These are phyloP conservation scores for Isurus oxyrinchus DNA, from an alignment of 2,113 vertebrate genomes.

Conservation along the genomic window DNA sequence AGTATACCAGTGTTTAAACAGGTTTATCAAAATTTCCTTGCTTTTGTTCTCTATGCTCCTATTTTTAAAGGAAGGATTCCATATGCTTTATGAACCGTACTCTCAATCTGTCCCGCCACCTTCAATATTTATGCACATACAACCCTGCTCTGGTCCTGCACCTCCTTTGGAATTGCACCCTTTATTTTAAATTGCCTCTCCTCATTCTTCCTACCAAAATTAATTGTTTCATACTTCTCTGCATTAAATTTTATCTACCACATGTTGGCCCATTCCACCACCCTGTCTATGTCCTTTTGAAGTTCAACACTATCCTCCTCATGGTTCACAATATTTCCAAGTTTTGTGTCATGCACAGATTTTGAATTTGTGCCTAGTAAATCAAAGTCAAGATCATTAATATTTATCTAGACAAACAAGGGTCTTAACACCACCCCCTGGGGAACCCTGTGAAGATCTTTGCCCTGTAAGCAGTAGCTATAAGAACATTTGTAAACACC, in stretches of 20 bases:
- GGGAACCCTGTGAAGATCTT: too few species aligned
- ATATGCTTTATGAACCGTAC: background rate
- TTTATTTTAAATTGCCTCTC: too few species aligned
- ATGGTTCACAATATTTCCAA: background rate
- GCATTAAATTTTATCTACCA: background rate
- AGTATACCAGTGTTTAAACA: background rate
- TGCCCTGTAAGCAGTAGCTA: too few species aligned
- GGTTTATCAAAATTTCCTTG: background rate
- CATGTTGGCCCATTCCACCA: background rate
- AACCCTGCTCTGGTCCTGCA: background rate
- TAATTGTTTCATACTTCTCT: background rate
- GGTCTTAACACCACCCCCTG: background rate
- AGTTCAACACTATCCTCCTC: background rate
- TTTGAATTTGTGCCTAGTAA: background rate
- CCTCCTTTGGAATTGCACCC: background rate
- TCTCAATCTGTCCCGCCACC: background rate
- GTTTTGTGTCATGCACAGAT: background rate
- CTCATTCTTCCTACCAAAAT: background rate
- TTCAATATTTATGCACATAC: background rate
- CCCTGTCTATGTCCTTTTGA: background rate
- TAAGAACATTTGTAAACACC: too few species aligned
- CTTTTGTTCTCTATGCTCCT: background rate
- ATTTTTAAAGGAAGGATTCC: background rate
- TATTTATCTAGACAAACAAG: background rate
- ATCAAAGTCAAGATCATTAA: background rate